A percentile compares a stretch with the other conserved stretches of the same genome.
phyloP scores from a whole-genome alignment of 2,888 invertebrate species.

The Eudasyphora cyanicolor region DNA sequence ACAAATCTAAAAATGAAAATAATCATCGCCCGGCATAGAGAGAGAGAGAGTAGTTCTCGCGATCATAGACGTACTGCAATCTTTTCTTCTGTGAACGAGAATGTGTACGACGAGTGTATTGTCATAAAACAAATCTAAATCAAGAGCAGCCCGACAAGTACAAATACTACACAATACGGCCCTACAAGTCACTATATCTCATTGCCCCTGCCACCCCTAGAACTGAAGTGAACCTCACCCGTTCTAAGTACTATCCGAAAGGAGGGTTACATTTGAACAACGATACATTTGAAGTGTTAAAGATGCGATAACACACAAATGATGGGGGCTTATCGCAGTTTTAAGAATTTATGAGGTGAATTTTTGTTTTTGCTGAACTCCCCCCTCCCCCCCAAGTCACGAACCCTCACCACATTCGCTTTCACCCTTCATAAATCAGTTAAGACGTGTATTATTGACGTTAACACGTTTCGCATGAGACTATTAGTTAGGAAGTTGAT shows the following conservation, averaged over 20 bases:
- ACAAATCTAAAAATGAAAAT: too few relatives aligned
- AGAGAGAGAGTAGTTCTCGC: neutral
- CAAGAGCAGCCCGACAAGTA: neutral
- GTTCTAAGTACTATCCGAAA: too few relatives aligned
- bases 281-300: constrained; percentile 48
- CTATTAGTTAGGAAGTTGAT: too few relatives aligned
- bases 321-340: constrained; percentile 52
- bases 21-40: neutral
- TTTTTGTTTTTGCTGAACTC: neutral
- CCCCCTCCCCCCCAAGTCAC: neutral
- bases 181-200: too few relatives aligned
- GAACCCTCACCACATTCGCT: too few relatives aligned
- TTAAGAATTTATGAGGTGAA: constrained; percentile 52
- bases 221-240: neutral
- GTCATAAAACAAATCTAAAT: constrained; percentile 41
- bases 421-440: too few relatives aligned
- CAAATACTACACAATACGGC: too few relatives aligned
- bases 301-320: constrained; percentile 54
- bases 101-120: constrained; percentile 37
- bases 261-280: too few relatives aligned
- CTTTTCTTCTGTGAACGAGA: constrained; percentile 24
- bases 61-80: constrained; percentile 47
- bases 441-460: neutral
- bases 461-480: neutral
- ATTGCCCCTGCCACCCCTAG: neutral